Base-by-base conservation (phyloP, 1,140 invertebrate species). In the Proctacanthus coquilletti region DNA sequence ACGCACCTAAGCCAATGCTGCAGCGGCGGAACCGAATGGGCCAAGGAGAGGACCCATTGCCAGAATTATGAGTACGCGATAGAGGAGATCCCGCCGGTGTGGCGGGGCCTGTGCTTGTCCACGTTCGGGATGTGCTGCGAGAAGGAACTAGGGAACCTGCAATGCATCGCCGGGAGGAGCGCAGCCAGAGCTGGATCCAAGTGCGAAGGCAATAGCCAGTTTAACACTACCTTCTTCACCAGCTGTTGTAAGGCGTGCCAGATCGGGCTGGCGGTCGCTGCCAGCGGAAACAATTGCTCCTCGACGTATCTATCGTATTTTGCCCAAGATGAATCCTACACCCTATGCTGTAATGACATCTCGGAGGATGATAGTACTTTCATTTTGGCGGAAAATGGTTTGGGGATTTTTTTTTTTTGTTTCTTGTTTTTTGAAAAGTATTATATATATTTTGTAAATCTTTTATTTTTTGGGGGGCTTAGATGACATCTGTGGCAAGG, bases 401-500 rank as follows among this genome's bases (percentile, higher is more conserved):
- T 21, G n/a, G n/a, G n/a, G n/a, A n/a, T n/a, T n/a, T n/a, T n/a
- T n/a, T n/a, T n/a, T n/a, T n/a, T n/a, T n/a, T n/a, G n/a, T n/a
- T n/a, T n/a, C n/a, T n/a, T n/a, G n/a, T n/a, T n/a, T n/a, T n/a
- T n/a, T n/a, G n/a, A n/a, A n/a, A n/a, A n/a, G n/a, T n/a, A n/a
- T n/a, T n/a, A n/a, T n/a, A n/a, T n/a, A n/a, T n/a, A n/a, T n/a
- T n/a, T n/a, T n/a, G n/a, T n/a, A n/a, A n/a, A n/a, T 43, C 43
- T 45, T 41, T 41, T 34, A 45, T 51, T 45, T 40, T 42, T 32
- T 45, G 51, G 21, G 45, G 65, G 63, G 50, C 20, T 14, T 63
- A 42, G 69, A 71, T 45, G 70, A 76, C 45, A 62, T 81, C 27
- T 82, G 79, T 45, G 59, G 71, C n/a, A 56, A 74, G 34, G 70